Conservation (phyloP, 2,113 vertebrate species). For the Psilopsiagon aymara region DNA sequence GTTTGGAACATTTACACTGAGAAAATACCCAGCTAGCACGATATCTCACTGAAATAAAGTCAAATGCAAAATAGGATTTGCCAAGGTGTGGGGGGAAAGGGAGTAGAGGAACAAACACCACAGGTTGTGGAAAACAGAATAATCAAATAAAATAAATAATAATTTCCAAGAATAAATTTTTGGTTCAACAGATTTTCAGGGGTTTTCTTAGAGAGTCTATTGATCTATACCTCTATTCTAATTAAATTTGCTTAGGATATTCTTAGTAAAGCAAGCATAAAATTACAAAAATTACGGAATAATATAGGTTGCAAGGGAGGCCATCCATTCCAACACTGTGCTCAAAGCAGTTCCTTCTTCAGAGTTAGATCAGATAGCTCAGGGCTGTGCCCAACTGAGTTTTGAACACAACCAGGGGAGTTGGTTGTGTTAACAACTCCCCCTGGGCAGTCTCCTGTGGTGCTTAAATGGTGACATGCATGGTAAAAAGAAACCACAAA, state of each 20-base stretch:
- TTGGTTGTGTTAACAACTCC: neutral
- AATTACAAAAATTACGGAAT: neutral
- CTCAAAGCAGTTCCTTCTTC: neutral
- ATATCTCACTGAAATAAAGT: neutral
- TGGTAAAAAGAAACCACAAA: neutral
- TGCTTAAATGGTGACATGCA: neutral
- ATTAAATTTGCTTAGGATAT: neutral
- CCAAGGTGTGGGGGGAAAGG: neutral
- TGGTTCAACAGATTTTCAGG: neutral
- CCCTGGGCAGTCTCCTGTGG: neutral
- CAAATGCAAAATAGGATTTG: neutral
- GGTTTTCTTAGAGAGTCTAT: neutral
- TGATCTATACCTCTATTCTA: neutral
- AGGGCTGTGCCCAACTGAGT: neutral
- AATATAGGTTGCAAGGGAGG: neutral
- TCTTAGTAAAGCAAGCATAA: neutral
- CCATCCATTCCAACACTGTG: neutral
- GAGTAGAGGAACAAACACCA: neutral
- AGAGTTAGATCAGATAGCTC: neutral
- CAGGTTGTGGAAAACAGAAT: neutral
- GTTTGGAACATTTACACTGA: neutral
- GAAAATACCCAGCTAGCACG: neutral
- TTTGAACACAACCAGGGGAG: neutral
- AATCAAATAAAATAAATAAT: neutral
- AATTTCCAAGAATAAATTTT: neutral